Conservation (phyloP, 1,140 invertebrate species). For the Sarcophaga bullata region DNA sequence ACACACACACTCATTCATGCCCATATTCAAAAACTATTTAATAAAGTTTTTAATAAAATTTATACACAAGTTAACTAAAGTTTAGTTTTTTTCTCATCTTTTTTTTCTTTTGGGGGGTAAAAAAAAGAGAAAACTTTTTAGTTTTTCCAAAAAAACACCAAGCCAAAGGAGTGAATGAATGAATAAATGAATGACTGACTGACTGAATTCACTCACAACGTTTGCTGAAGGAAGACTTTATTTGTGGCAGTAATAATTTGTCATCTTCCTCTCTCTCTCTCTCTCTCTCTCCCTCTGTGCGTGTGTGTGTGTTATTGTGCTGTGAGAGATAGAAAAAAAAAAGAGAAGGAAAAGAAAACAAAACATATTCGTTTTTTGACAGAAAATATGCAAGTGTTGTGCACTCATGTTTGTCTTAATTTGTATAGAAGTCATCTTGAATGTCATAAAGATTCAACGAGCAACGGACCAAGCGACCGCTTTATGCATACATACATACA, state of each 20-base stretch:
- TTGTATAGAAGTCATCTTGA: constrained; percentile 29
- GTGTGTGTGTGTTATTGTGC: background rate
- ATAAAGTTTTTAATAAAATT: constrained; percentile 38
- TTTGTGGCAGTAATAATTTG: background rate
- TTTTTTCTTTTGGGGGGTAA: too few species aligned
- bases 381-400: constrained; percentile 33
- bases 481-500: too few species aligned
- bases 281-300: background rate
- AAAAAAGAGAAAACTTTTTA: too few species aligned
- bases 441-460: background rate
- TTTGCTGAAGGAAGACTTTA: background rate
- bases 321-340: background rate
- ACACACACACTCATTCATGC: too few species aligned
- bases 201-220: background rate
- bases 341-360: background rate
- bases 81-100: background rate
- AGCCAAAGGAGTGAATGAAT: background rate
- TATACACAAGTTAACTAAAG: constrained; percentile 25
- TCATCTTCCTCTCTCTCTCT: constrained; percentile 24
- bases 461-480: too few species aligned
- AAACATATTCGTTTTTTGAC: constrained; percentile 35
- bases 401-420: constrained; percentile 36
- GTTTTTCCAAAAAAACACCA: too few species aligned
- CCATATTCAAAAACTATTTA: constrained; percentile 16
- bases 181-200: background rate